These are phyloP conservation scores for Ichneumoninae sp. DNA, from an alignment of 2,888 invertebrate genomes.

Conservation along the genomic window DNA sequence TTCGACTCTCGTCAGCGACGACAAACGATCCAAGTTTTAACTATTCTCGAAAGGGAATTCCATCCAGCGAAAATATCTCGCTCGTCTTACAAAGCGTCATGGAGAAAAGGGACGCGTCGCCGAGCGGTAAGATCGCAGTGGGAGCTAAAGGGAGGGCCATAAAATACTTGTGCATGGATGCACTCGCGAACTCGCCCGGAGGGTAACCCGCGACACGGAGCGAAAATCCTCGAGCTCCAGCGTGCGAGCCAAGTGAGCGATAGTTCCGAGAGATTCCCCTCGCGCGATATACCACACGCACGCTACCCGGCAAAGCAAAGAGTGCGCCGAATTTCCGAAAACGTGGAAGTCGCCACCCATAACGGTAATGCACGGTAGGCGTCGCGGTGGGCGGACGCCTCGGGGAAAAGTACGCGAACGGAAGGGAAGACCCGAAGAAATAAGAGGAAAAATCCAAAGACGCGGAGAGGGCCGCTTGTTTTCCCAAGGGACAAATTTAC, in stretches of 20 bases:
- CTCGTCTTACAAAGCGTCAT: conserved; percentile 29
- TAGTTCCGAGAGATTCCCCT: conserved; percentile 50
- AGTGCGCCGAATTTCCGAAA: conserved; percentile 2
- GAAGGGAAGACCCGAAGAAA: background rate
- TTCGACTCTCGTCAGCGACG: conserved; percentile 73
- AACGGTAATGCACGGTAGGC: background rate
- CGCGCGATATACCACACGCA: background rate
- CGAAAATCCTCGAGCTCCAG: conserved; percentile 7
- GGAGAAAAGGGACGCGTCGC: conserved; percentile 33
- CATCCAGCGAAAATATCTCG: conserved; percentile 76
- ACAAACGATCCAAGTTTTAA: conserved; percentile 81
- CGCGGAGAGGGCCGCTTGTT: conserved; percentile 45
- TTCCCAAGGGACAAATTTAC: conserved; percentile 65
- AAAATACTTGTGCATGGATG: conserved; percentile 81
- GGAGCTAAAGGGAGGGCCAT: conserved; percentile 71
- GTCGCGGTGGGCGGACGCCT: background rate
- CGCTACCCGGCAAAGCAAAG: background rate
- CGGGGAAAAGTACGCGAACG: conserved; percentile 14
- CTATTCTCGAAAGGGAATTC: conserved; percentile 79
- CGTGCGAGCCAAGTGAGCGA: conserved; percentile 12
- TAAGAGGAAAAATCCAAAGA: conserved; percentile 26
- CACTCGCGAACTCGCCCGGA: conserved; percentile 74
- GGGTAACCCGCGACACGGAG: conserved; percentile 36
- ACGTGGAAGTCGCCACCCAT: conserved; percentile 4
- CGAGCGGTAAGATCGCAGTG: conserved; percentile 44